These are phyloP conservation scores for Gisinianus flammeolus DNA, from an alignment of 2,888 invertebrate genomes.

Conservation along the genomic window DNA sequence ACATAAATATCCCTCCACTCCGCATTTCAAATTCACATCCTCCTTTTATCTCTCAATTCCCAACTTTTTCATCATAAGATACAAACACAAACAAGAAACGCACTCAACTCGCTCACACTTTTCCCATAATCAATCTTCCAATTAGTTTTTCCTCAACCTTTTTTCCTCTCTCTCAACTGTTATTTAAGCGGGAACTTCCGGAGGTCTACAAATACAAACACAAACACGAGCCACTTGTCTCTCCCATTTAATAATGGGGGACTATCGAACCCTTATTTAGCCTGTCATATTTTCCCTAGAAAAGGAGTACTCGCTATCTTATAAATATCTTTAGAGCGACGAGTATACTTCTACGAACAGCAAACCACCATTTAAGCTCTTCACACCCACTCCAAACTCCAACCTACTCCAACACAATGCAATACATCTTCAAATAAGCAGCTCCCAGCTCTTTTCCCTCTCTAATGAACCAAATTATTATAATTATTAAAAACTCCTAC, in stretches of 20 bases:
- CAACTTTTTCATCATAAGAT: background rate
- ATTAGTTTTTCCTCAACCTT: slow-evolving; percentile 31
- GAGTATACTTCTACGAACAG: background rate
- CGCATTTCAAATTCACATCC: background rate
- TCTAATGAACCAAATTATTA: too few relatives aligned
- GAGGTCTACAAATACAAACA: slow-evolving; percentile 18
- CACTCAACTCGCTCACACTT: background rate
- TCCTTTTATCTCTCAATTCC: background rate
- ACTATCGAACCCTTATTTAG: slow-evolving; percentile 28
- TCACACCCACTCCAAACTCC: slow-evolving; percentile 23
- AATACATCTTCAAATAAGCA: too few relatives aligned
- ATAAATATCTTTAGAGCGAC: background rate
- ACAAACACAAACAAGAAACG: background rate
- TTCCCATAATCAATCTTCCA: slow-evolving; percentile 34
- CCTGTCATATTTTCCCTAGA: slow-evolving; percentile 32
- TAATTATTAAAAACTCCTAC: too few relatives aligned
- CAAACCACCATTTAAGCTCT: slow-evolving; percentile 18
- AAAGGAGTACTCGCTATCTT: background rate
- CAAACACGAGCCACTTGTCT: slow-evolving; percentile 14
- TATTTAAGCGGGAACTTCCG: slow-evolving; percentile 31
- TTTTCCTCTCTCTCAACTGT: too few relatives aligned
- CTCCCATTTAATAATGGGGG: slow-evolving; percentile 30
- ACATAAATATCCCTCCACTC: background rate
- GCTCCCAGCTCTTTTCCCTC: too few relatives aligned
- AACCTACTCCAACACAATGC: too few relatives aligned